Evolutionary conservation across 2,888 invertebrate species (phyloP), one percentile per base, ranked within the genome.

Genomic region (Saturnia pavonia): DNA sequence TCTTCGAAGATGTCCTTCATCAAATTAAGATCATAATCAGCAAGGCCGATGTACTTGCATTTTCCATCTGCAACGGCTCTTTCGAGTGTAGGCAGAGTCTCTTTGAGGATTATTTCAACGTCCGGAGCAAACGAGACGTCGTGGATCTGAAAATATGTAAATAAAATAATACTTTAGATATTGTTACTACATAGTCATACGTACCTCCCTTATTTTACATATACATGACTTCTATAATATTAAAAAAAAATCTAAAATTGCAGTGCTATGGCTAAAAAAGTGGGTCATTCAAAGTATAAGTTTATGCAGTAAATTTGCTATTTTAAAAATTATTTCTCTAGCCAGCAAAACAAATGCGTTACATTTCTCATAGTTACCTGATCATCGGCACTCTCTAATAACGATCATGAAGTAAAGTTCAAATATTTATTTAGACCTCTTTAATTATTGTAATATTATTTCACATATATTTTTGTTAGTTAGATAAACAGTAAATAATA

Each of bases 51-150:
- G 84, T 94, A 96, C 74, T 95, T 95, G 0, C 96, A 97, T 84
- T 96, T 96, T 7, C 96, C 96, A 65, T 96, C 95, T 43, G 95
- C 94, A 2, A 97, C 96, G 12, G 97, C 95, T 79, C 95, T 95
- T 77, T 97, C 96, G 16, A 99, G 87, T 0, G 96, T 95, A 4
- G 99, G 99, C 57, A 99, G 87, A 0, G 98, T 98, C 90, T 99
- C 98, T 69, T 97, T 96, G 0, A 98, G 78, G 6, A 99, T 94
- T 14, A 97, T 90, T 63, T 97, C 96, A 27, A 96, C 87, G 74
- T 95, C 96, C 9, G 96, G 95, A 0, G 97, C 97, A 85, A 98
- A 99, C 81, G 99, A 98, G 70, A 97, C 92, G 82, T 99, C 99
- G 82, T 99, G 99, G n/a, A 99, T 95, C 98, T 99, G 83, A 42